Evolutionary conservation across 2,113 vertebrate genomes (phyloP), one percentile per base, ranked within the genome.

Genomic region (Meles meles): DNA sequence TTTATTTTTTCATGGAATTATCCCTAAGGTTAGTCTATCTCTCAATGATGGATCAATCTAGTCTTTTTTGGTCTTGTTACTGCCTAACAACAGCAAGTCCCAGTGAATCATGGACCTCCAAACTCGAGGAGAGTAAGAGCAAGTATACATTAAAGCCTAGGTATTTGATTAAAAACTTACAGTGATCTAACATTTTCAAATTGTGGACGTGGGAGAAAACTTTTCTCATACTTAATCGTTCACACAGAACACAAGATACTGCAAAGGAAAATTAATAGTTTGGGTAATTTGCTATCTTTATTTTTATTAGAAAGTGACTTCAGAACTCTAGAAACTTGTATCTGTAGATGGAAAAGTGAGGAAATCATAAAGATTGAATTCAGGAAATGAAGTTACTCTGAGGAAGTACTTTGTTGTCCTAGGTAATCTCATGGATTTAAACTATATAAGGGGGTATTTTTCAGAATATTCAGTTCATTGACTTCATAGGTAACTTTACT

Each of bases 221-320:
- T 69, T 93, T 57, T 81, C 37, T 96, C 18, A 69, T 88, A 29
- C 49, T 69, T 84, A 77, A 67, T 93, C 61, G 7, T 71, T 85
- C 37, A 69, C n/a, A 29, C 21, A 86, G 34, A 93, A n/a, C 52
- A 55, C 27, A 93, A 20, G 37, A 71, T 85, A 89, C 9, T 90
- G 57, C 8, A 95, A 74, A 74, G 52, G 83, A 93, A 31, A n/a
- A 0, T 59, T 90, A 72, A 74, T 90, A 17, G 90, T 94, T 65
- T 96, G 74, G 34, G 80, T 81, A 86, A 6, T 80, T 94, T 65
- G 25, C 39, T 29, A 59, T 29, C 47, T 61, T 47, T 52, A 52
- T 92, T 79, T 82, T 91, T 81, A 74, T n/a, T 90, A 87, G 74
- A 90, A 87, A 87, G 74, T 27, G 37, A 44, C 69, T 72, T 96